phyloP scores from a whole-genome alignment of 2,888 invertebrate genomes.

The Oscheius sp. region DNA sequence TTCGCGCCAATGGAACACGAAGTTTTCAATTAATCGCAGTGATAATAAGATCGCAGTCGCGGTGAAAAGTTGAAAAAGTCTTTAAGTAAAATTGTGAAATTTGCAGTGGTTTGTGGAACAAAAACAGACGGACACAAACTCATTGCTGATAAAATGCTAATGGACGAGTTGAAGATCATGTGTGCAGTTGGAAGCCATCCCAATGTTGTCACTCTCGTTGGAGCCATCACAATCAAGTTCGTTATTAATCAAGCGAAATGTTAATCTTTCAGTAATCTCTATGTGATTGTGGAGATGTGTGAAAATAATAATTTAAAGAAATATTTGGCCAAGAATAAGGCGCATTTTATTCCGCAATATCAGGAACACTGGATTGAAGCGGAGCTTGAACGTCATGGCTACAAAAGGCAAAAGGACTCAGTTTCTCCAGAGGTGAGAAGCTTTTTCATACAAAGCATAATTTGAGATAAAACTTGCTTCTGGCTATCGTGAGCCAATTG shows the following conservation, averaged over 20 bases:
- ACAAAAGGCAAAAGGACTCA: neutral
- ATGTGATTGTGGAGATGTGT: neutral
- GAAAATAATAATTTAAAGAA: neutral
- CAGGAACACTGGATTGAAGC: neutral
- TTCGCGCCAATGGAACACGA: neutral
- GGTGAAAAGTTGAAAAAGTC: neutral
- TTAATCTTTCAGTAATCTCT: neutral
- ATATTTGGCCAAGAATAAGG: neutral
- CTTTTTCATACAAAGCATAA: neutral
- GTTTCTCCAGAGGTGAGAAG: neutral
- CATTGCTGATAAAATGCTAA: slow-evolving; percentile 30
- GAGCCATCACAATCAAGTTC: slow-evolving; percentile 46
- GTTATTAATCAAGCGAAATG: neutral
- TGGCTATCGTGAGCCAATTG: neutral
- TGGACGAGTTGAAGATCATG: slow-evolving; percentile 53
- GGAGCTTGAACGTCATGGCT: neutral
- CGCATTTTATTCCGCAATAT: neutral
- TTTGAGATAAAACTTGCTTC: neutral
- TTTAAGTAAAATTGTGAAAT: neutral
- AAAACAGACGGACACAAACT: neutral
- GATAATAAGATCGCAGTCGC: neutral
- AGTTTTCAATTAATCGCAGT: neutral
- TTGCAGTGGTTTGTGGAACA: neutral
- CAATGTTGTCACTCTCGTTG: slow-evolving; percentile 48
- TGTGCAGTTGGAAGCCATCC: slow-evolving; percentile 49